Base-by-base conservation (phyloP, 2,888 invertebrate species). In the Timema podura region DNA sequence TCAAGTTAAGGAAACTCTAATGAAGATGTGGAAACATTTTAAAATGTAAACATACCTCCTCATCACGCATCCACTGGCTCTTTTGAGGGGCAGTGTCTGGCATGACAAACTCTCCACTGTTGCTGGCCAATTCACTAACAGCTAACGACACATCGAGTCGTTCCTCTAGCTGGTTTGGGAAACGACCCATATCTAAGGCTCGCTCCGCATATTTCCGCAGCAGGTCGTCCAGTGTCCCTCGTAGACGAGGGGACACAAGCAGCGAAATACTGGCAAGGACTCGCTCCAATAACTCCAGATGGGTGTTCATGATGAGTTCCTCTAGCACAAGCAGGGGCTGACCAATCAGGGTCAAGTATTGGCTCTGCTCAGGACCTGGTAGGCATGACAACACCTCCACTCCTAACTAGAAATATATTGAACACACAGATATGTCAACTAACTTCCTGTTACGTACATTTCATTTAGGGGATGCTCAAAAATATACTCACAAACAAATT, bases 261-360 rank as follows among this genome's bases (percentile, higher is more conserved):
- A 75, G 69, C 11, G 15, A 61, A 15, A 89, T 84, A 46, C 84
- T 83, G n/a, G 83, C 83, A 46, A 92, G 78, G 5, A 91, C 86
- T 54, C 83, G 83, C 0, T 85, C 83, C 8, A 93, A 81, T 67
- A 85, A 82, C 75, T 92, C 91, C 67, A 93, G 83, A 78, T 90
- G 90, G 0, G 89, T 90, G 78, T 95, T 95, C 94, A 96, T 95
- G 11, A 96, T 80, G 68, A 94, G 84, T 78, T 94, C 92, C 78
- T 96, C 96, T 9, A 95, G 83, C 77, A 96, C 89, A 5, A 91
- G 81, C 57, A 92, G 79, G 0, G 96, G 96, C 74, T 77, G 74
- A 5, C 86, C 85, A 30, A 91, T 84, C 44, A 92, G 79, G 74
- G 87, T 85, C 79, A 89, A 87, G 72, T 90, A 86, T 51, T 86